Evolutionary conservation across 1,140 invertebrate species (phyloP).

Genomic region (Amyelois transitella): DNA sequence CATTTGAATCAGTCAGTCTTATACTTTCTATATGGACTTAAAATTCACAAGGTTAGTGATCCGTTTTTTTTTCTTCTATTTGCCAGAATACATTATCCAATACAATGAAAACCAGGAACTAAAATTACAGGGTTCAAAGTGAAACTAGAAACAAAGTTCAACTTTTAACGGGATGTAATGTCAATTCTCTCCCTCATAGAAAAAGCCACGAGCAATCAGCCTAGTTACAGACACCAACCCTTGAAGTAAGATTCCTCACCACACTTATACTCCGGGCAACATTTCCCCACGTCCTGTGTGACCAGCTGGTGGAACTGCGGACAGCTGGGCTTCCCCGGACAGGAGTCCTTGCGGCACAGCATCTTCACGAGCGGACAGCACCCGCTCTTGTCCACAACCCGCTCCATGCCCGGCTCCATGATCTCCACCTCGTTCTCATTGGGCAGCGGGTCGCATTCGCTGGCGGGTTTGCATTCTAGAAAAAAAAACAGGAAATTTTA

Average conservation of each 20-base stretch:
- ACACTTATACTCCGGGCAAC: slow-evolving; percentile 81
- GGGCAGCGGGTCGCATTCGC: slow-evolving; percentile 77
- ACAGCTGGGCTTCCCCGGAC: slow-evolving; percentile 76
- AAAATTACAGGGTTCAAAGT: no score
- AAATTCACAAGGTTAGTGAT: no score
- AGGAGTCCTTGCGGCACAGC: slow-evolving; percentile 77
- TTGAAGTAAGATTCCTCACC: no score
- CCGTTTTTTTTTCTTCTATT: no score
- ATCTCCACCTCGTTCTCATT: slow-evolving; percentile 55
- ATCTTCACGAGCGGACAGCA: slow-evolving; percentile 80
- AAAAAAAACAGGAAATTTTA: background rate
- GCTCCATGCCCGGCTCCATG: slow-evolving; percentile 77
- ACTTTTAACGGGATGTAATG: no score
- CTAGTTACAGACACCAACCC: no score
- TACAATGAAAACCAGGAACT: no score
- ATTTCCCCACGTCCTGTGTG: slow-evolving; percentile 67
- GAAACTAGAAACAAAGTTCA: no score
- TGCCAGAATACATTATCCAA: no score
- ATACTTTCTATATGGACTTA: no score
- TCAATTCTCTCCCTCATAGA: no score
- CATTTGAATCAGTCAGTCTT: background rate
- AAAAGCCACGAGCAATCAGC: no score
- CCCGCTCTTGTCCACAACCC: slow-evolving; percentile 75
- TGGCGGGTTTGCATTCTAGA: slow-evolving; percentile 80
- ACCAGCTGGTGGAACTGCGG: slow-evolving; percentile 74